Conservation (phyloP, 1,140 invertebrate genomes). For the Diabrotica virgifera region DNA sequence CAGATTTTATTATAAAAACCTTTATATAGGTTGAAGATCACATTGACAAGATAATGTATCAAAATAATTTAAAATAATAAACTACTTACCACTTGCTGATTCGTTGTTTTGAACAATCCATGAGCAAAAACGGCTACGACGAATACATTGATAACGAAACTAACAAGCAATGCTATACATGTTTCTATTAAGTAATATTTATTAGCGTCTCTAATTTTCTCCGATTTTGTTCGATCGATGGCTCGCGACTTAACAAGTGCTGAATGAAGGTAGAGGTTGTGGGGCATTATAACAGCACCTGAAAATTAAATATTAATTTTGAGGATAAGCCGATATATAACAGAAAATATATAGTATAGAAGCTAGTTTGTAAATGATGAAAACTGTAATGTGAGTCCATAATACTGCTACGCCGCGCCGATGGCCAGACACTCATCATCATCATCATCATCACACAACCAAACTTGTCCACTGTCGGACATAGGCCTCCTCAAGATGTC, state of each 20-base stretch:
- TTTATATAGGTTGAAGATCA: too few relatives aligned
- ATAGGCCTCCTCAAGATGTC: too few relatives aligned
- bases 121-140: slow-evolving; percentile 87
- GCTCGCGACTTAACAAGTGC: slow-evolving; percentile 86
- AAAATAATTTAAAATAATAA: background rate
- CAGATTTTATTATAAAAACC: too few relatives aligned
- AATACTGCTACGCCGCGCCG: too few relatives aligned
- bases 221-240: slow-evolving; percentile 70
- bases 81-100: slow-evolving; percentile 51
- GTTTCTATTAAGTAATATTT: slow-evolving; percentile 89
- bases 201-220: slow-evolving; percentile 81
- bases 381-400: too few relatives aligned
- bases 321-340: too few relatives aligned
- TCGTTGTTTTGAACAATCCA: slow-evolving; percentile 73
- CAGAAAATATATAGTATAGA: too few relatives aligned
- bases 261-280: slow-evolving; percentile 92
- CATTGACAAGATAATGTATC: too few relatives aligned
- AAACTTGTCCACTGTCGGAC: too few relatives aligned
- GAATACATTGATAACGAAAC: slow-evolving; percentile 89
- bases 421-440: too few relatives aligned
- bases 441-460: too few relatives aligned
- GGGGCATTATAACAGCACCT: slow-evolving; percentile 89
- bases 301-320: slow-evolving; percentile 17
- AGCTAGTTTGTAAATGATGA: too few relatives aligned
- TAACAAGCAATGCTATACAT: slow-evolving; percentile 76